Evolutionary conservation across 1,140 invertebrate species (phyloP).

Genomic region (Drosophila pseudoobscura): DNA sequence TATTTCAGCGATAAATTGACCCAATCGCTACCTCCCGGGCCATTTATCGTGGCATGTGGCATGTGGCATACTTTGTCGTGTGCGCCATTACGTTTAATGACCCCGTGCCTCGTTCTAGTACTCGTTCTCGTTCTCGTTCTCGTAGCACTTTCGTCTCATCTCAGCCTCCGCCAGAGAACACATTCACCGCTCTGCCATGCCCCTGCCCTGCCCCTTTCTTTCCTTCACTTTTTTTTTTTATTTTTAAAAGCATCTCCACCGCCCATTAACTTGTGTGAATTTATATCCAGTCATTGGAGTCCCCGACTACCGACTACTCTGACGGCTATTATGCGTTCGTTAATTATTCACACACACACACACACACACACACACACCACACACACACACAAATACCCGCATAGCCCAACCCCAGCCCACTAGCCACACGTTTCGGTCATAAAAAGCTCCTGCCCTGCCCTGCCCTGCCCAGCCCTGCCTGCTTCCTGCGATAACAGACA

Average conservation of each 20-base stretch:
- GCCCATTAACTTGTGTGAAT: slow-evolving; percentile 78
- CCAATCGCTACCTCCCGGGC: slow-evolving; percentile 19
- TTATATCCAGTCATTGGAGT: slow-evolving; percentile 74
- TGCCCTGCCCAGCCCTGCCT: slow-evolving; percentile 21
- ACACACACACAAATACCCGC: no score
- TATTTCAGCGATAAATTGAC: slow-evolving; percentile 54
- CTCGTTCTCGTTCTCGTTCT: no score
- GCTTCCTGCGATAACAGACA: slow-evolving; percentile 43
- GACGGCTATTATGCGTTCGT: slow-evolving; percentile 78
- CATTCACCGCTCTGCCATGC: slow-evolving; percentile 25
- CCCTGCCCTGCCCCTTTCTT: slow-evolving; percentile 1
- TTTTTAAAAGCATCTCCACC: slow-evolving; percentile 73
- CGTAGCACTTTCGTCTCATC: slow-evolving; percentile 50
- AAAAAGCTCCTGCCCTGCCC: slow-evolving; percentile 47
- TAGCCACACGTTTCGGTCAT: slow-evolving; percentile 72
- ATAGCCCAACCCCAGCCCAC: slow-evolving; percentile 4
- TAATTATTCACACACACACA: slow-evolving; percentile 69
- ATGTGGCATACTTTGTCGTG: slow-evolving; percentile 50
- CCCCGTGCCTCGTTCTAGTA: slow-evolving; percentile 4
- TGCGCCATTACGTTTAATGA: slow-evolving; percentile 60
- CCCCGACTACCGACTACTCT: slow-evolving; percentile 42
- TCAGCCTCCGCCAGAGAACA: slow-evolving; percentile 12
- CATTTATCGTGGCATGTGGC: slow-evolving; percentile 35
- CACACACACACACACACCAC: no score
- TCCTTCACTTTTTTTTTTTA: slow-evolving; percentile 34